Base-by-base conservation (phyloP, 2,797 vertebrate species). In the Onychomys arenicola region DNA sequence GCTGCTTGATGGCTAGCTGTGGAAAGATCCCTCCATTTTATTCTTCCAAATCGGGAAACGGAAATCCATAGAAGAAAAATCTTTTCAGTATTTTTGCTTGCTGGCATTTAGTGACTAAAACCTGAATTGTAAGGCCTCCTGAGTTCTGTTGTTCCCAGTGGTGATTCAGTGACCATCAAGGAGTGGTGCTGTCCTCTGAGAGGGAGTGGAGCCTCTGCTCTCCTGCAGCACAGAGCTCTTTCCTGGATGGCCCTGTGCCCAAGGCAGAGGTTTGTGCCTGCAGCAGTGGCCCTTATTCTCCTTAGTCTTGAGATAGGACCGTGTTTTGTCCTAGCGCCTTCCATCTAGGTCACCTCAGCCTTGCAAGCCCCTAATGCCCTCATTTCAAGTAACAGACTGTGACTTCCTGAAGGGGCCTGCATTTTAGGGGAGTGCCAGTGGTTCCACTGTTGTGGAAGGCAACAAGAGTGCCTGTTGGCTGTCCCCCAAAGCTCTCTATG, bases 11-110 rank as follows among this genome's bases (percentile, higher is more conserved):
- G 89, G 96, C 82, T 86, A 93, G 40, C n/a, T 46, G 17, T 40
- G n/a, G 83, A 96, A 90, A 97, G 17, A 92, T 57, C 82, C 88
- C n/a, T 43, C 97, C 1, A 0, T 89, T 95, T 95, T 88, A 6
- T 93, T 96, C 97, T 71, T 96, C 83, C 90, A 87, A 81, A 89
- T 17, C 80, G 46, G 77, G 8, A 90, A 84, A 82, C 34, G 97
- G 40, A 96, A 97, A 88, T 14, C 85, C 83, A 92, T 88, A 92
- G 87, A 97, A 83, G 40, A 90, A 87, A 93, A 94, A 16, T 32
- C 93, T 73, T 93, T 95, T 29, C 73, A 71, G 92, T 92, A 85
- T 98, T 97, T 94, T 94, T 96, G 25, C 94, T 96, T 96, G 16
- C 11, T 96, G 94, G 94, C 67, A 95, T 95, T 94, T 80, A 97